Evolutionary conservation across 2,113 vertebrate genomes (phyloP).

Genomic region (Cichladusa arquata): DNA sequence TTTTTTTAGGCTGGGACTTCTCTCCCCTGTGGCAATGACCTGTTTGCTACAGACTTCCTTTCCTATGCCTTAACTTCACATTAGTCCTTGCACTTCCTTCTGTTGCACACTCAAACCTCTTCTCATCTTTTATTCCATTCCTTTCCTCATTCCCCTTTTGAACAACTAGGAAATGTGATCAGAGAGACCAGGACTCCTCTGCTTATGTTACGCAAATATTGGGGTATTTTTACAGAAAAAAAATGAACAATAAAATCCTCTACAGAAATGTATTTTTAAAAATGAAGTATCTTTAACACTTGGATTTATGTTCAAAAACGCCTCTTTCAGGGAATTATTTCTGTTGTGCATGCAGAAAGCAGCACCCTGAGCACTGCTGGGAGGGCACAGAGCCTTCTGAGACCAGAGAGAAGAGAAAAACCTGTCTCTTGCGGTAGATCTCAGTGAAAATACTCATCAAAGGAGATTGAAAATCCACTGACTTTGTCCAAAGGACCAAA

Average conservation of each 20-base stretch:
- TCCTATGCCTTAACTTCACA: background rate
- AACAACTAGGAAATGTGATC: background rate
- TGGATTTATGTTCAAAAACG: background rate
- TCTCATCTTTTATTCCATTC: background rate
- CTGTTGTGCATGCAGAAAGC: background rate
- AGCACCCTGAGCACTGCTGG: background rate
- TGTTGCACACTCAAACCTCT: background rate
- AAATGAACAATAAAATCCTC: rapidly evolving
- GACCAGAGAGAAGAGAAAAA: background rate
- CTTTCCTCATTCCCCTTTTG: background rate
- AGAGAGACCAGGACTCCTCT: background rate
- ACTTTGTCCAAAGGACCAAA: background rate
- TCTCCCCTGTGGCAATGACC: background rate
- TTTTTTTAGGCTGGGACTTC: background rate
- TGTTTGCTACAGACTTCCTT: background rate
- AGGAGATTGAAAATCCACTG: background rate
- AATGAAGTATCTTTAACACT: background rate
- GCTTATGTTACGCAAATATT: background rate
- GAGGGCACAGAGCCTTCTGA: background rate
- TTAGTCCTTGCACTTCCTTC: background rate
- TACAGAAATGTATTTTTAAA: background rate
- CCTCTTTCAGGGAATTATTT: background rate
- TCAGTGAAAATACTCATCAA: background rate
- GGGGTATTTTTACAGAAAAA: background rate
- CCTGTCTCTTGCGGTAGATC: background rate